Percentiles rank a stretch among this genome's conserved stretches.
Evolutionary conservation across 2,888 invertebrate genomes (phyloP).

Genomic region (Chrysotoxum bicinctum): DNA sequence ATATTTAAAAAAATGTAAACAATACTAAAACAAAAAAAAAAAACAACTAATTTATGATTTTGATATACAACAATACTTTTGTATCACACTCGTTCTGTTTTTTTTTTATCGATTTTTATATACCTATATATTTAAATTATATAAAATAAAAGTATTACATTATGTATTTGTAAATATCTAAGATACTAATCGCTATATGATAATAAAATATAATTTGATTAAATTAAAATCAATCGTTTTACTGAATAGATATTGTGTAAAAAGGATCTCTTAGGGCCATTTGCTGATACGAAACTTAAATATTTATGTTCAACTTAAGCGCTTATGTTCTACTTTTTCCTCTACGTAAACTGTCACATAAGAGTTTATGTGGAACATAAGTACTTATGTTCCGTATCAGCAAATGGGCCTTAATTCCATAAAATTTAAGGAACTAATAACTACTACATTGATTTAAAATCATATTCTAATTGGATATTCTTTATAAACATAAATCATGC

Average conservation of each 20-base stretch:
- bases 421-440: no score
- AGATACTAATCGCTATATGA: slow-evolving; percentile 17
- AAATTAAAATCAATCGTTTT: neutral
- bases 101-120: slow-evolving; percentile 32
- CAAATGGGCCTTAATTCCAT: no score
- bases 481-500: neutral
- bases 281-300: no score
- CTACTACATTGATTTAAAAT: neutral
- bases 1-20: neutral
- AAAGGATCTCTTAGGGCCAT: no score
- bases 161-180: slow-evolving; percentile 49
- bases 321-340: no score
- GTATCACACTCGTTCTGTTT: neutral
- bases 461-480: neutral
- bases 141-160: slow-evolving; percentile 51
- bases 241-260: neutral
- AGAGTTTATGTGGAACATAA: no score
- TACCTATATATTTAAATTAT: slow-evolving; percentile 44
- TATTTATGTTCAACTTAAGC: no score
- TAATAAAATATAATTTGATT: neutral
- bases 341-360: no score
- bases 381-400: no score
- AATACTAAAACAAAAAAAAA: neutral
- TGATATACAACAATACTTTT: slow-evolving; percentile 1
- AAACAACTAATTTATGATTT: slow-evolving; percentile 38